Evolutionary conservation across 2,797 vertebrate genomes (phyloP).

Genomic region (Petrocephalus schoutedeni): DNA sequence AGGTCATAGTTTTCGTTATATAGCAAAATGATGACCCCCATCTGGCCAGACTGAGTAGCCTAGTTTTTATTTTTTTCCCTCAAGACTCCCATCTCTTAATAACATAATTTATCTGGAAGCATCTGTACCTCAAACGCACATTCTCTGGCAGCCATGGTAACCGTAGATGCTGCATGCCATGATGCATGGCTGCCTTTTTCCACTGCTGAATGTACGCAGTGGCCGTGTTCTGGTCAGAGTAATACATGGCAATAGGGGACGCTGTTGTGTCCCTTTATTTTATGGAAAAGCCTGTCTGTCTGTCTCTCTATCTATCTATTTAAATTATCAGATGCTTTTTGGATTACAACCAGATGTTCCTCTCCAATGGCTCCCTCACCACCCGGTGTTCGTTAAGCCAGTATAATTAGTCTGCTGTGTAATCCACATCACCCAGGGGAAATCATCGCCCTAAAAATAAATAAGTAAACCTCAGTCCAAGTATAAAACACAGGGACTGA

Average conservation of each 20-base stretch:
- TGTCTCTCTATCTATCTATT: not conserved
- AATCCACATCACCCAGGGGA: slow-evolving; percentile 27
- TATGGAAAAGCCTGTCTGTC: not conserved
- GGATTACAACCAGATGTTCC: slow-evolving; percentile 23
- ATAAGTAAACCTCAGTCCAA: slow-evolving; percentile 8
- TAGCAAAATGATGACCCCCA: not conserved
- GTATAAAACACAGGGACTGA: slow-evolving; percentile 1
- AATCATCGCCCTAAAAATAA: slow-evolving; percentile 26
- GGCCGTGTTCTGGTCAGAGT: slow-evolving; percentile 35
- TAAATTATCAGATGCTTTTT: slow-evolving; percentile 24
- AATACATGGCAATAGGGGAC: not conserved
- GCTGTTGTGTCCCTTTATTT: not conserved
- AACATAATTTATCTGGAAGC: not conserved
- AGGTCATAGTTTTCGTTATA: not conserved
- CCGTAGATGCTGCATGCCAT: not conserved
- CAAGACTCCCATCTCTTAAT: not conserved
- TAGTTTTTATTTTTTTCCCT: not conserved
- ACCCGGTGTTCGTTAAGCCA: slow-evolving; percentile 20
- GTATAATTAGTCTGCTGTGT: slow-evolving; percentile 43
- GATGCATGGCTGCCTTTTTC: not conserved
- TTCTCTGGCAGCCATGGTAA: not conserved
- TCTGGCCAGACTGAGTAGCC: not conserved
- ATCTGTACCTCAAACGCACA: not conserved
- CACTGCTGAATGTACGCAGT: slow-evolving; percentile 29
- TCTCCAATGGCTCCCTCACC: not conserved